A percentile compares a stretch with the other conserved stretches of the same genome.
phyloP scores from a whole-genome alignment of 1,140 invertebrate species.

The Myzus persicae region DNA sequence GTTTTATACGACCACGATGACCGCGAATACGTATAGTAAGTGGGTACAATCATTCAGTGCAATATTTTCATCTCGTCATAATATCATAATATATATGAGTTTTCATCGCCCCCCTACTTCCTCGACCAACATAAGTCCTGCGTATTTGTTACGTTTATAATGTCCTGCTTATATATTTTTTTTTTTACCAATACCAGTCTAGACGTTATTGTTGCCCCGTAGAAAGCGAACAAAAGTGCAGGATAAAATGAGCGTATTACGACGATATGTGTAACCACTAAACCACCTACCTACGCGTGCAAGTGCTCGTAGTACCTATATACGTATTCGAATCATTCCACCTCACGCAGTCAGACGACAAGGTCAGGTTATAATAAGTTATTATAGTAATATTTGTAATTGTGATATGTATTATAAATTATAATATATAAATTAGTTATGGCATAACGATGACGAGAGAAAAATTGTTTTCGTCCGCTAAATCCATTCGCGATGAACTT shows the following conservation, averaged over 20 bases:
- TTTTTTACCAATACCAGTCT: background rate
- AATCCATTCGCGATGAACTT: background rate
- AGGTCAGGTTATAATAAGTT: background rate
- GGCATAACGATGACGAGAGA: background rate
- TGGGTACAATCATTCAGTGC: background rate
- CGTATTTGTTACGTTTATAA: background rate
- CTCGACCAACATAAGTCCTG: background rate
- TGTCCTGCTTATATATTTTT: background rate
- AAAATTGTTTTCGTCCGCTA: background rate
- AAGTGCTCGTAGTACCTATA: background rate
- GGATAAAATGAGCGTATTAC: background rate
- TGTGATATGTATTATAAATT: background rate
- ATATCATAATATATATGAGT: background rate
- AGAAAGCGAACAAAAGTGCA: background rate
- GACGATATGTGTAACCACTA: background rate
- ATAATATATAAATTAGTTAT: background rate
- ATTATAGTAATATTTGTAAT: background rate
- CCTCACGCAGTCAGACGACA: background rate
- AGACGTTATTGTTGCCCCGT: background rate
- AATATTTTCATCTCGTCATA: background rate
- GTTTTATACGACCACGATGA: background rate
- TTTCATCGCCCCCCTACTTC: background rate
- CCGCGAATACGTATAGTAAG: background rate
- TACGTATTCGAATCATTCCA: background rate
- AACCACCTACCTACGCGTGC: background rate